Evolutionary conservation across 2,113 vertebrate genomes (phyloP), one percentile per base, ranked within the genome.

Genomic region (Myotis yumanensis): DNA sequence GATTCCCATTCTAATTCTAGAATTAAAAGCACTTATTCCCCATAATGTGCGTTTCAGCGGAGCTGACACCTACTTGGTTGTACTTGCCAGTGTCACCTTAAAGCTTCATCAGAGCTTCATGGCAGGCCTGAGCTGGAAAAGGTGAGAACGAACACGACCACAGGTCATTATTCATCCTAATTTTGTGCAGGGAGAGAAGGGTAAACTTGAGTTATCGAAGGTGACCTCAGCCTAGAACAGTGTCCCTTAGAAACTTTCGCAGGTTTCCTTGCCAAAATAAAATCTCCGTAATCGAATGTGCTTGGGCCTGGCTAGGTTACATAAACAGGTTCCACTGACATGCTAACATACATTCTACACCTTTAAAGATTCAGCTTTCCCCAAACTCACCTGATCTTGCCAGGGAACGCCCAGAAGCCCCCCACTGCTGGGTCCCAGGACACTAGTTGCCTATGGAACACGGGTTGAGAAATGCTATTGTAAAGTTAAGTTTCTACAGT

Each of bases 41-140:
- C 28, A 72, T 20, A 89, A 52, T 95, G 96, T 96, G 97, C 73
- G 46, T 95, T 46, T 66, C 79, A 94, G 81, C 16, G 10, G 80
- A 18, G 32, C 5, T 11, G 32, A 85, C 23, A 69, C 72, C 51
- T 3, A 17, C 68, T 48, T 62, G 64, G 73, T 86, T 89, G 96
- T 7, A 82, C 30, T 1, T 77, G 83, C 80, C 14, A 72, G 46
- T 28, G 79, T 90, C 25, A 83, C 83, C 69, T 7, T 82, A 51
- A 96, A 96, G 84, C 71, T 92, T 95, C 40, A 48, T 69, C 51
- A 37, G 18, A 75, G 37, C 35, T 20, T 87, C 85, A 10, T 9
- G 30, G 73, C 92, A 69, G 48, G 0, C 91, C 73, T 83, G 11
- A 1, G 32, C 84, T 80, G 66, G 69, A 79, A 84, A 12, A 48